Percentiles rank a stretch among this genome's conserved stretches.
Conservation (phyloP, 92 coral and sea anemone species). For the Epizoanthus stellaris region DNA sequence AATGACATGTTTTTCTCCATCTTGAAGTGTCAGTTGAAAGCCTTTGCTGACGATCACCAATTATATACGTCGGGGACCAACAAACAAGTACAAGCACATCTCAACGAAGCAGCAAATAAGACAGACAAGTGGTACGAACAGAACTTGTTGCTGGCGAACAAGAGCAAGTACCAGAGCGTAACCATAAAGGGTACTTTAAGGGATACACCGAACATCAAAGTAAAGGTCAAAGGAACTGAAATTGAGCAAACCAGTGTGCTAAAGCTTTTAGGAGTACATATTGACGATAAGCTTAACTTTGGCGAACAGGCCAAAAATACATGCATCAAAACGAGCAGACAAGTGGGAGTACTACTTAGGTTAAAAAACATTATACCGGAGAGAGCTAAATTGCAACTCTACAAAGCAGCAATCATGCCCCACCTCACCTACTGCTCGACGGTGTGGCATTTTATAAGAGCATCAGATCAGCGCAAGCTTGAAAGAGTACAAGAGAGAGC, state of each 20-base stretch:
- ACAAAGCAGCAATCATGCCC: no score
- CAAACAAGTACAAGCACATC: neutral
- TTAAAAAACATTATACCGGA: no score
- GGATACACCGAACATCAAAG: slow-evolving; percentile 10
- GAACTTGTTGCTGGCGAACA: slow-evolving; percentile 33
- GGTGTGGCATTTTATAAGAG: no score
- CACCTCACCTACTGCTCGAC: no score
- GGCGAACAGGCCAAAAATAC: no score
- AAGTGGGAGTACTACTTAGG: no score
- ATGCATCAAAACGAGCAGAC: no score
- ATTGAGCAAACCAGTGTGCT: slow-evolving; percentile 38
- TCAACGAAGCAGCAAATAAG: slow-evolving; percentile 28
- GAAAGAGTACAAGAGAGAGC: no score
- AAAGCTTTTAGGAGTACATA: slow-evolving; percentile 27
- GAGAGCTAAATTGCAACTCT: no score
- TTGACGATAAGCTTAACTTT: slow-evolving; percentile 8
- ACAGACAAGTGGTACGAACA: slow-evolving; percentile 33
- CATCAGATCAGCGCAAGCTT: no score
- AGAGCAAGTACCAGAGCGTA: slow-evolving; percentile 44
- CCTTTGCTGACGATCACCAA: slow-evolving; percentile 41
- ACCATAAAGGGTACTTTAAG: slow-evolving; percentile 28
- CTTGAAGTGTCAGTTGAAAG: neutral
- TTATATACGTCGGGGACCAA: neutral
- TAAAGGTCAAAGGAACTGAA: slow-evolving; percentile 34
- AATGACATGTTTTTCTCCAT: slow-evolving; percentile 37